Base-by-base conservation (phyloP, 2,888 invertebrate genomes). In the Stenodera caucasica region DNA sequence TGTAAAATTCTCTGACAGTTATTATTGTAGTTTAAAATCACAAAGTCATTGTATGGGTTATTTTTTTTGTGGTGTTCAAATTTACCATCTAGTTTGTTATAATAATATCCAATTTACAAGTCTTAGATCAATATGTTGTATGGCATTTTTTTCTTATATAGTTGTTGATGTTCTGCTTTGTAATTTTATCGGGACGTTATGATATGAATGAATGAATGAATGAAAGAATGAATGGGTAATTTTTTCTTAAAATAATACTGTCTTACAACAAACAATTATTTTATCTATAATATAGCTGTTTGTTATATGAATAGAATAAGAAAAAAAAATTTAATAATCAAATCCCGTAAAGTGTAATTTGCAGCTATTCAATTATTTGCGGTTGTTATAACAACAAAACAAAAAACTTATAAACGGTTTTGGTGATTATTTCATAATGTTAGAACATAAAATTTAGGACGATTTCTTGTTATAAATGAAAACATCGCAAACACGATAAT, bases 41-140 rank as follows among this genome's bases (percentile, higher is more conserved):
- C 59, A 74, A 37, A 76, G 75, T 77, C 77, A 77, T 75, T 67
- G 67, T 67, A 57, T 62, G 53, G 60, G 49, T 6, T 29, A 30
- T 56, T 59, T 63, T 59, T 55, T 55, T 49, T 54, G 23, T 29
- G 26, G 35, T 33, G 5, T 32, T 58, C 18, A n/a, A n/a, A n/a
- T 61, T 60, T 53, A 57, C 57, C 40, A 23, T 52, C 21, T 21
- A 26, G 32, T n/a, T 51, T 57, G 37, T 32, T 21, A 50, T 49
- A 50, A 45, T 45, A 45, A 45, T 45, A 45, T 45, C 45, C 45
- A 45, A 45, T 21, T 45, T 45, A 45, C 12, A 45, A 45, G 21
- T 45, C 45, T 45, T 52, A 6, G n/a, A 15, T 18, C 11, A 12
- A n/a, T 18, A 51, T 55, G 55, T 55, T 59, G 40, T 55, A 23